Evolutionary conservation across 2,113 vertebrate species (phyloP).

Genomic region (Zapornia atra): DNA sequence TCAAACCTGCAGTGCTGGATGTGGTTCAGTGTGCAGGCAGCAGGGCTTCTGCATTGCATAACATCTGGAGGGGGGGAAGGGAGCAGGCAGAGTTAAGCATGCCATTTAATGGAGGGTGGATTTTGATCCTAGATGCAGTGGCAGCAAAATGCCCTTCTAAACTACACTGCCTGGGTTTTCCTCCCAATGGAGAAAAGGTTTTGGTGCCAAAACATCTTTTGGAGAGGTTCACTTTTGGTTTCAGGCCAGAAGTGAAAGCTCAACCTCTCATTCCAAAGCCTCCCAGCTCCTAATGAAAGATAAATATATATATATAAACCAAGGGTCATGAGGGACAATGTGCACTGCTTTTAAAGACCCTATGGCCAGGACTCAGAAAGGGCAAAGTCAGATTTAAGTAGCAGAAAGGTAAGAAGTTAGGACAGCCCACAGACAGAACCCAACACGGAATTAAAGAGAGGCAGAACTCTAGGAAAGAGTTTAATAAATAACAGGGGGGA

Average conservation of each 20-base stretch:
- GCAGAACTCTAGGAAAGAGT: background rate
- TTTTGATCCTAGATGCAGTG: background rate
- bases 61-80: background rate
- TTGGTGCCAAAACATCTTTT: background rate
- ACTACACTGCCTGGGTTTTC: background rate
- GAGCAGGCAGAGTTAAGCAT: background rate
- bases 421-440: background rate
- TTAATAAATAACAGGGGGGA: background rate
- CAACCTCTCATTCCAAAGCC: background rate
- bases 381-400: background rate
- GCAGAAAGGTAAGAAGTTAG: background rate
- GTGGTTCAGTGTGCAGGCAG: background rate
- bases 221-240: background rate
- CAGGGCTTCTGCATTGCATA: background rate
- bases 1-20: background rate
- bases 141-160: background rate
- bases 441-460: background rate
- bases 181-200: background rate
- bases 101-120: background rate
- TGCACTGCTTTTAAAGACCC: background rate
- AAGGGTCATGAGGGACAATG: background rate
- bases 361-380: rapidly evolving
- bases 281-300: background rate
- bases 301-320: background rate
- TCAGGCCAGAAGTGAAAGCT: background rate